A percentile compares a stretch with the other conserved stretches of the same genome.
These are phyloP conservation scores for Hyaena hyaena DNA, from an alignment of 2,113 vertebrate species.

Conservation along the genomic window DNA sequence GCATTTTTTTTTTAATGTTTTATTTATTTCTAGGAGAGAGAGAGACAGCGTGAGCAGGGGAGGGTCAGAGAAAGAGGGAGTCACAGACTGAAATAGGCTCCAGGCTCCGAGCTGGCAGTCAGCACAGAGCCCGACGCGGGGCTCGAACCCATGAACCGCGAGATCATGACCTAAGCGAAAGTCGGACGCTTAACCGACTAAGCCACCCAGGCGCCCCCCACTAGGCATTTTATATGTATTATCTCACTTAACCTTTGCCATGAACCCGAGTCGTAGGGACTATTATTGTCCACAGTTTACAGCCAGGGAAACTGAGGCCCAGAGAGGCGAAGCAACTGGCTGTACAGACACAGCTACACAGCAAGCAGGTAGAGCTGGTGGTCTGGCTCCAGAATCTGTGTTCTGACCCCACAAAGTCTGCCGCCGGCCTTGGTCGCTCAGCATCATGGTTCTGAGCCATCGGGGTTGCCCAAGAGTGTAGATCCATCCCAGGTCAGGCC, in stretches of 20 bases:
- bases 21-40: too few species aligned
- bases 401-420: background rate
- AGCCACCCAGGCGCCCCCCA: too few species aligned
- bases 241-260: background rate
- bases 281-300: background rate
- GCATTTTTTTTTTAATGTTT: background rate
- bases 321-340: background rate
- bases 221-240: background rate
- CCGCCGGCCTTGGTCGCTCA: background rate
- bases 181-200: too few species aligned
- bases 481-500: background rate
- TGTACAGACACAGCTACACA: background rate
- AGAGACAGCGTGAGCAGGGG: too few species aligned
- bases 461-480: accelerated
- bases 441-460: background rate
- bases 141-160: too few species aligned
- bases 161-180: too few species aligned
- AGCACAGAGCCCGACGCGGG: too few species aligned
- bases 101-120: too few species aligned
- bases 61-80: too few species aligned
- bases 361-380: background rate
- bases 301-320: background rate
- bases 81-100: too few species aligned
- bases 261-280: background rate
- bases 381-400: background rate